Base-by-base conservation (phyloP, 1,140 invertebrate genomes). In the Lamellibrachia luymesi region DNA sequence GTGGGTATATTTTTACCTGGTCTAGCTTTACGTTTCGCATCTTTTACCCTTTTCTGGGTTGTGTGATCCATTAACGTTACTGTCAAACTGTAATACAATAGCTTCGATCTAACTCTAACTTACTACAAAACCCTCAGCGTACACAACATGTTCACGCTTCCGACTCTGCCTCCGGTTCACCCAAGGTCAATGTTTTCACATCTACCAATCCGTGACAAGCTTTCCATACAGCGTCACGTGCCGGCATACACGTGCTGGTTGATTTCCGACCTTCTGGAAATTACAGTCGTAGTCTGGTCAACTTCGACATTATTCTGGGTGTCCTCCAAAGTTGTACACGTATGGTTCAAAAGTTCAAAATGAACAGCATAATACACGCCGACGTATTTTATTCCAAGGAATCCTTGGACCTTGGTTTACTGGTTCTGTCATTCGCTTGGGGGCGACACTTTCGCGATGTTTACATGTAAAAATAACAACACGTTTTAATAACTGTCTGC, bases 11-110 rank as follows among this genome's bases (percentile, higher is more conserved):
- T 93, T 56, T 97, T 97, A 98, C 98, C 98, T 96, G 98, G 98
- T 96, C 98, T 97, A 7, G 98, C 98, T 97, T 98, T 98, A 94
- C 97, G 97, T 96, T 99, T 99, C 4, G 98, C 98, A 96, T 98
- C 98, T 95, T 97, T 97, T 93, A 98, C 98, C 93, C 98, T 97
- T 96, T 98, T 98, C 94, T 97, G 97, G 38, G 98, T 97, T 95
- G 98, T 97, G 95, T 98, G 97, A 94, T 98, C 97, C 95, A 98
- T 93, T 92, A 80, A 80, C 64, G 64, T 80, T 80, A 80, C 64
- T 91, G 51, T 91, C 51, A 51, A 50, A 91, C 13, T 25, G 25
- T 50, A 91, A 25, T 22, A 51, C 13, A 22, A n/a, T 1, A 17
- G 13, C 17, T 17, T 80, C 64, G 64, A 80, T 80, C 64, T 80